Base-by-base conservation (phyloP, 1,140 invertebrate species). In the Drosophila arizonae region DNA sequence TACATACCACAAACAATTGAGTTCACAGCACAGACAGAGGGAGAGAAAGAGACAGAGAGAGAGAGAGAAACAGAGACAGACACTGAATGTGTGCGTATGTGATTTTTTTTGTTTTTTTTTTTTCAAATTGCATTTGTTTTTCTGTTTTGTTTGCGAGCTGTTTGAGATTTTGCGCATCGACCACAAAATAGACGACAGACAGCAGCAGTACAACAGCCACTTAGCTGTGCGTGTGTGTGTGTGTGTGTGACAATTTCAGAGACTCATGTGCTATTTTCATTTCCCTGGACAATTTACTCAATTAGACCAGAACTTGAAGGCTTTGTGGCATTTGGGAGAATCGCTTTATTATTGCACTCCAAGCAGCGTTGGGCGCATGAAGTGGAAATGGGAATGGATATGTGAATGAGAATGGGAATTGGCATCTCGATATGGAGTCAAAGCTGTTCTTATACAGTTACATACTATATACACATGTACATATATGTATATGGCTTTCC, bases 291-390 rank as follows among this genome's bases (percentile, higher is more conserved):
- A 87, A 88, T 87, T 87, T 79, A 88, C 84, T 82, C 84, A 87
- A 87, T 87, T 88, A 87, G 79, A 81, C 54, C 33, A 48, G 79
- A 88, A 84, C 79, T 88, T 77, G 76, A 80, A 77, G 82, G 79
- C 82, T 87, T 88, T 87, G 84, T 81, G 84, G 82, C 82, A 87
- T 88, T 87, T 77, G 69, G 72, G 66, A 75, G 79, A 88, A 88
- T 88, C 84, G 79, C 76, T 87, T 87, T 88, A 82, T 87, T 87
- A 79, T 77, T 88, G 82, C 82, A 79, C 84, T 88, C 81, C 68
- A 65, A 71, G 52, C 54, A 71, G 55, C 30, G 21, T 4, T 17
- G 50, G 11, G 21, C 21, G 21, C 2, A 24, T 24, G 21, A 24
- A 24, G 21, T 17, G 33, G 24, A 6, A 72, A 28, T 56, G 50